Percentiles rank a stretch among this genome's conserved stretches.
phyloP scores from a whole-genome alignment of 2,797 vertebrate species.

The Xenopus petersii region DNA sequence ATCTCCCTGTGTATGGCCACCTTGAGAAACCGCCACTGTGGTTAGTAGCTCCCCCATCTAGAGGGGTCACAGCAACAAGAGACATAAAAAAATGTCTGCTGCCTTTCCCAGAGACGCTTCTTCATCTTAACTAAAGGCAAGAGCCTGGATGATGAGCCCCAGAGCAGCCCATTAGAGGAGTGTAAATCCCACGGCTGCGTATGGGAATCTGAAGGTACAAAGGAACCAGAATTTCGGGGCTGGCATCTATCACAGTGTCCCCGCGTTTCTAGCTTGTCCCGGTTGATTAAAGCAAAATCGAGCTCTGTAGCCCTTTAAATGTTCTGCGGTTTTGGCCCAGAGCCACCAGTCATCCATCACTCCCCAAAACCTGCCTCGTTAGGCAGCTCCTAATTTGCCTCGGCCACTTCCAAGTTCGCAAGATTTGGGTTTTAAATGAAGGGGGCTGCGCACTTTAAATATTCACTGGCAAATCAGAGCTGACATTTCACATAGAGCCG shows the following conservation, averaged over 20 bases:
- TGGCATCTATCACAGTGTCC: neutral
- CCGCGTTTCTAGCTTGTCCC: neutral
- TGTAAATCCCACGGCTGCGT: neutral
- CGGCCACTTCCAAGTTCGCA: slow-evolving; percentile 16
- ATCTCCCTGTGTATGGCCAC: no score
- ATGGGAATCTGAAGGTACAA: neutral
- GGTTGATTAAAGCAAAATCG: slow-evolving; percentile 23
- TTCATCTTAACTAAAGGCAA: neutral
- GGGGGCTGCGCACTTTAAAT: slow-evolving; percentile 39
- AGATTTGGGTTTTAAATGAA: slow-evolving; percentile 34
- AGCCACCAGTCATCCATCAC: slow-evolving; percentile 42
- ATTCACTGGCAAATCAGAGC: slow-evolving; percentile 44
- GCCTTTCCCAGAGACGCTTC: no score
- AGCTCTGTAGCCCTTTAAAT: slow-evolving; percentile 23
- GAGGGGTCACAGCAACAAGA: no score
- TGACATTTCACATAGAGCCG: slow-evolving; percentile 38
- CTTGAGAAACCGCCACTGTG: no score
- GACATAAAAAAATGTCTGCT: no score
- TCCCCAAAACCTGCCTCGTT: slow-evolving; percentile 36
- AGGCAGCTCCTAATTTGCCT: slow-evolving; percentile 42
- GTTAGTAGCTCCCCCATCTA: no score
- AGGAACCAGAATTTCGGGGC: neutral
- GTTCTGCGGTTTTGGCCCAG: slow-evolving; percentile 32
- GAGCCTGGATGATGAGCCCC: neutral
- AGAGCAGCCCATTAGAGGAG: neutral